Evolutionary conservation across 2,113 vertebrate genomes (phyloP).

Genomic region (Nesoenas mayeri): DNA sequence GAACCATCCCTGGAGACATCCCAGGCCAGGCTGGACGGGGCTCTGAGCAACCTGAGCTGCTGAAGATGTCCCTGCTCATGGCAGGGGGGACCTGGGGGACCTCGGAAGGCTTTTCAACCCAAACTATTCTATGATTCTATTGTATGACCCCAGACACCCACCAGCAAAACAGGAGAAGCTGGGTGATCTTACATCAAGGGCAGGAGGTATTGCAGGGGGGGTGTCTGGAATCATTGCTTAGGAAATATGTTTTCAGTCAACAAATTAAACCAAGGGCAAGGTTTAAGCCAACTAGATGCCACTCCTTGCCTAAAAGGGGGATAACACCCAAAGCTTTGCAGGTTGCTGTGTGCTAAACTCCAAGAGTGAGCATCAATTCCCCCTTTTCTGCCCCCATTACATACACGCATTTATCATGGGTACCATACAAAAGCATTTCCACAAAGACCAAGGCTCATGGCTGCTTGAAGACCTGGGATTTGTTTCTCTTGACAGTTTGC

Average conservation of each 20-base stretch:
- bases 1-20: too few species aligned
- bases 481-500: neutral
- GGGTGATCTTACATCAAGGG: neutral
- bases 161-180: neutral
- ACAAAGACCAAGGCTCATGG: neutral
- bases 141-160: neutral
- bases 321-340: neutral
- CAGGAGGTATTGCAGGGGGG: accelerated
- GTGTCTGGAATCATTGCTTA: neutral
- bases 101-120: too few species aligned
- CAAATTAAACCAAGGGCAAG: neutral
- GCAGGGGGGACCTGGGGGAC: too few species aligned
- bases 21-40: too few species aligned
- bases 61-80: too few species aligned
- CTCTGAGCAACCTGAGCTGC: too few species aligned
- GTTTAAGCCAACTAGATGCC: neutral
- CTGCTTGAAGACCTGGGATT: neutral
- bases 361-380: neutral
- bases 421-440: neutral
- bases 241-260: neutral
- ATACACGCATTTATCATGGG: too few species aligned
- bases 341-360: neutral
- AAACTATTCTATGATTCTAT: too few species aligned
- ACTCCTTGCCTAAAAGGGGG: neutral
- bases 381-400: neutral